Evolutionary conservation across 2,113 vertebrate genomes (phyloP).

Genomic region (Glaucomys volans): DNA sequence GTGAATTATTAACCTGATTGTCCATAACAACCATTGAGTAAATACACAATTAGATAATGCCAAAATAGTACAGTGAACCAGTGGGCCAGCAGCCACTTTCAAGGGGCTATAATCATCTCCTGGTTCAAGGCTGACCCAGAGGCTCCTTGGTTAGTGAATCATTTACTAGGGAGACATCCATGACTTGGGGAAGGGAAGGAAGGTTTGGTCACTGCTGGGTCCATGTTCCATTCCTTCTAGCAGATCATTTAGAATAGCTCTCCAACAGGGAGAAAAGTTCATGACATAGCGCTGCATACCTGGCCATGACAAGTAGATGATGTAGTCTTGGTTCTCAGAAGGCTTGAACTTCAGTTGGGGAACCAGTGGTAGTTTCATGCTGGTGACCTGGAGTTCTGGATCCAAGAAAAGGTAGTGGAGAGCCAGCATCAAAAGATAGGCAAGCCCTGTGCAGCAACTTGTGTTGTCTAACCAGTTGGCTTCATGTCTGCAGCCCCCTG

Average conservation of each 20-base stretch:
- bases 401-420: neutral
- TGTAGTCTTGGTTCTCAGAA: neutral
- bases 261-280: neutral
- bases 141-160: constrained; percentile 71
- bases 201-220: neutral
- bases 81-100: constrained; percentile 69
- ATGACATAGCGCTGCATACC: neutral
- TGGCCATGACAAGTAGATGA: neutral
- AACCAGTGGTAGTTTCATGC: neutral
- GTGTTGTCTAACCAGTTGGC: neutral
- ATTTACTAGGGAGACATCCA: constrained; percentile 52
- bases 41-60: constrained; percentile 76
- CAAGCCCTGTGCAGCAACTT: neutral
- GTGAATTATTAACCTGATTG: constrained; percentile 87
- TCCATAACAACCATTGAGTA: constrained; percentile 83
- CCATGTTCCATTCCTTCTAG: neutral
- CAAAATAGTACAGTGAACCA: constrained; percentile 73
- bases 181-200: neutral
- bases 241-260: neutral
- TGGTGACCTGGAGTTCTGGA: neutral
- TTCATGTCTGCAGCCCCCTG: neutral
- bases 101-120: constrained; percentile 71
- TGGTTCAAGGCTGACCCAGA: constrained; percentile 61
- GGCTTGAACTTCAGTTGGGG: neutral
- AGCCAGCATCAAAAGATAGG: neutral